phyloP scores from a whole-genome alignment of 1,140 invertebrate genomes.

The Papilio xuthus region DNA sequence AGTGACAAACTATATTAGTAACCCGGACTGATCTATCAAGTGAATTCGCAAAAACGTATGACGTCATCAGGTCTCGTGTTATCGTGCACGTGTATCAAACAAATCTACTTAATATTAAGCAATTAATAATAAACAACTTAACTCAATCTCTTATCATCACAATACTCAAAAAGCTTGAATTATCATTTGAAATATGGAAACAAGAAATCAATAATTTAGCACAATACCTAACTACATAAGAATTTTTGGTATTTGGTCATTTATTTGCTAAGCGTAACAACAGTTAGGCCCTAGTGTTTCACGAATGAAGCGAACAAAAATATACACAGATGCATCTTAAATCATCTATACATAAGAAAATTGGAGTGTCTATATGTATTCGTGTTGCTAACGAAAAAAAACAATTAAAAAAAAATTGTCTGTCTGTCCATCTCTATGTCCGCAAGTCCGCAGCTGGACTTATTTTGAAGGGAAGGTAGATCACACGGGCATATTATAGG shows the following conservation, averaged over 20 bases:
- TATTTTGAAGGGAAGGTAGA: too few relatives aligned
- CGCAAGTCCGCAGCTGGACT: too few relatives aligned
- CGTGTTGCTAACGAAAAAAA: too few relatives aligned
- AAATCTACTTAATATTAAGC: conserved; percentile 32
- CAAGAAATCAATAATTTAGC: conserved; percentile 62
- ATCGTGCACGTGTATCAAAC: conserved; percentile 17
- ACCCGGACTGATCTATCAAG: background rate
- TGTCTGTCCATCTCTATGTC: too few relatives aligned
- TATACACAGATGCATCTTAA: conserved; percentile 51
- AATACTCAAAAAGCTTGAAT: conserved; percentile 55
- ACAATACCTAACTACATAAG: conserved; percentile 61
- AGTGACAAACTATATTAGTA: background rate
- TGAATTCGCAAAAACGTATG: background rate
- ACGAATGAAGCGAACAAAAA: conserved; percentile 43
- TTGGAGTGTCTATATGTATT: too few relatives aligned
- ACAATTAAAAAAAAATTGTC: too few relatives aligned
- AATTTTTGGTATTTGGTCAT: conserved; percentile 78
- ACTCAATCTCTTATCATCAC: conserved; percentile 51
- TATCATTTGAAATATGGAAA: conserved; percentile 41
- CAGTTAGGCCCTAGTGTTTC: conserved; percentile 65
- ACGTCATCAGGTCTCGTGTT: conserved; percentile 4
- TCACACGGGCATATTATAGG: too few relatives aligned
- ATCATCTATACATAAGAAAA: too few relatives aligned
- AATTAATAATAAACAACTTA: conserved; percentile 46
- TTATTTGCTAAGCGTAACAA: conserved; percentile 62